Evolutionary conservation across 2,888 invertebrate species (phyloP), one percentile per base, ranked within the genome.

Genomic region (Eupithecia pulchellata): DNA sequence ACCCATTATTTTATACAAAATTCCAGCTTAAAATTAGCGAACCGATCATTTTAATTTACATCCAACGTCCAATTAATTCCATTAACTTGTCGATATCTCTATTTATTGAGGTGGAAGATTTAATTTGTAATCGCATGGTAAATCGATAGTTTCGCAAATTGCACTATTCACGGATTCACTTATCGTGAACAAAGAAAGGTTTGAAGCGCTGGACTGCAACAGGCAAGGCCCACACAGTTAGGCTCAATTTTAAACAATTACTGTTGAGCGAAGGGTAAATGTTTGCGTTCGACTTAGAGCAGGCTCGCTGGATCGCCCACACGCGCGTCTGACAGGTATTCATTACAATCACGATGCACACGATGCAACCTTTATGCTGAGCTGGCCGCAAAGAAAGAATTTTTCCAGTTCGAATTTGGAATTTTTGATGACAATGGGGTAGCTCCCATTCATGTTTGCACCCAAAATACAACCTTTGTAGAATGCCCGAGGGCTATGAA

Each of bases 211-310:
- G 88, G 86, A 84, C 86, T 79, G 87, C 89, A 90, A 90, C 90
- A 89, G 86, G 87, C 86, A 77, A 86, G 89, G 93, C 90, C 93
- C 93, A 93, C 93, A 93, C 93, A 92, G 93, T 93, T 93, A 92
- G 93, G 92, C 90, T 91, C 93, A 93, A 94, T 94, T 94, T 94
- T 93, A 93, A 93, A 94, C 94, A 94, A 94, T 94, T 93, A 93
- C 92, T 89, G 90, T 86, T 90, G 91, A 91, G 90, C 91, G 91
- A 90, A 91, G 90, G 92, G 93, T 89, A 93, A 93, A 94, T 93
- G 93, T 94, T 94, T 94, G 91, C 91, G 82, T 93, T 92, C 92
- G 92, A 92, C 91, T 92, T 92, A 91, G 91, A 89, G 84, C 87
- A 79, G 81, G 78, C 81, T 73, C 82, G 78, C 81, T 77, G 89